Conservation (phyloP, 2,888 invertebrate genomes). For the Hemistola chrysoprasaria region DNA sequence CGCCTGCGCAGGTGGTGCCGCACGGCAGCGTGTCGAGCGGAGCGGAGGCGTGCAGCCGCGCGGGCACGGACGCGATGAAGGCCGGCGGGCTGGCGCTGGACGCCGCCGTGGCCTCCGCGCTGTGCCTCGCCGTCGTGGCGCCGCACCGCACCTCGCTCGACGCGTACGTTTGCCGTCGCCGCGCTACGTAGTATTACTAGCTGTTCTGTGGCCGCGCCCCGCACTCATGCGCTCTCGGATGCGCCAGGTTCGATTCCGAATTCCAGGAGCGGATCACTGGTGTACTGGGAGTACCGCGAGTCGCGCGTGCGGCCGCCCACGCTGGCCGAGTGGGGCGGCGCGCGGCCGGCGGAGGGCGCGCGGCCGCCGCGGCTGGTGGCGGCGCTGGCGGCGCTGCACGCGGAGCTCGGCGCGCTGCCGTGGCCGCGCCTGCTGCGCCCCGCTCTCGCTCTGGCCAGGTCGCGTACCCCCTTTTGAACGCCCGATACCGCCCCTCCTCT, state of each 20-base stretch:
- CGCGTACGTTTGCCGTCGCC: constrained; percentile 83
- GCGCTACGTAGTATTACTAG: neutral
- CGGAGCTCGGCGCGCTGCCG: constrained; percentile 50
- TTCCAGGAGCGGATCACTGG: constrained; percentile 86
- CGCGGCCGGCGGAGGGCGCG: constrained; percentile 10
- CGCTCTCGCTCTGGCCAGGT: constrained; percentile 55
- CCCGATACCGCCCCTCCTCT: no score
- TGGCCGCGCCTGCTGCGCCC: constrained; percentile 59
- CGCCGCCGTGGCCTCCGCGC: constrained; percentile 87
- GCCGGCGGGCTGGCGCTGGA: constrained; percentile 90
- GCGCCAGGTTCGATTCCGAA: no score
- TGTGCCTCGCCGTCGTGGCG: constrained; percentile 88
- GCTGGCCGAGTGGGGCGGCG: constrained; percentile 69
- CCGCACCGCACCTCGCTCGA: constrained; percentile 89
- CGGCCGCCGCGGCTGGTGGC: constrained; percentile 54
- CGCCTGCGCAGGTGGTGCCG: constrained; percentile 83
- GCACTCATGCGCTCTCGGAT: no score
- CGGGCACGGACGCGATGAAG: constrained; percentile 86
- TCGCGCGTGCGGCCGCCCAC: constrained; percentile 61
- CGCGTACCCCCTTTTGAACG: no score
- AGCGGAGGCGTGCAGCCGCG: constrained; percentile 86
- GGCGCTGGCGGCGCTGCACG: constrained; percentile 60
- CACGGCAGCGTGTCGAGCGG: constrained; percentile 90
- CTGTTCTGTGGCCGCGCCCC: no score
- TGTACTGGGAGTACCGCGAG: constrained; percentile 87